Conservation (phyloP, 2,113 vertebrate genomes). For the Dasyprocta punctata region DNA sequence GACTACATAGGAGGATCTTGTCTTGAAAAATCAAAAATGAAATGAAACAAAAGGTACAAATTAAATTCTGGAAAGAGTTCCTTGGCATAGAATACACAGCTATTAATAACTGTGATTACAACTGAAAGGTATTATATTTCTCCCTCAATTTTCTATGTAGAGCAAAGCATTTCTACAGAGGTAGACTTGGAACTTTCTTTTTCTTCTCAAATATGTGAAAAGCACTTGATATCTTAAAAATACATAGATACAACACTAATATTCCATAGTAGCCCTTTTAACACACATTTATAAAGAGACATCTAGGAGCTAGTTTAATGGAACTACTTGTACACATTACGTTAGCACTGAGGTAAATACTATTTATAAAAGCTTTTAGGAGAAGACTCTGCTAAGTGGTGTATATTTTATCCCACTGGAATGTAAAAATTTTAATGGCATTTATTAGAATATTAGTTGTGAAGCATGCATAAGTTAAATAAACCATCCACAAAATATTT, state of each 20-base stretch:
- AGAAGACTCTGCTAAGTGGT: background rate
- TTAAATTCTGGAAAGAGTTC: background rate
- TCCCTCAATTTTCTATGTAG: background rate
- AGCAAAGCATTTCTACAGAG: conserved; percentile 32
- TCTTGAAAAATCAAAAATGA: background rate
- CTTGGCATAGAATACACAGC: background rate
- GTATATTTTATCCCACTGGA: background rate
- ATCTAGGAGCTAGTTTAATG: background rate
- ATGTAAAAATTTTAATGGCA: conserved; percentile 20
- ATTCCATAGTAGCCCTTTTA: conserved; percentile 35
- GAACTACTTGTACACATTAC: background rate
- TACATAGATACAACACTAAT: background rate
- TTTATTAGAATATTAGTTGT: conserved; percentile 31
- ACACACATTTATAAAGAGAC: background rate
- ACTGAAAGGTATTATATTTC: background rate
- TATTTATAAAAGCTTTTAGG: conserved; percentile 59
- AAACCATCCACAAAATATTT: background rate
- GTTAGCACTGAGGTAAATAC: conserved; percentile 35
- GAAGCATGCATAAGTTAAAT: conserved; percentile 41
- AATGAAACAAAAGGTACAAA: background rate
- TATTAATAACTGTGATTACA: background rate
- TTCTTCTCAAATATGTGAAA: background rate
- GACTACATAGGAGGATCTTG: background rate
- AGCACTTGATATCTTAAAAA: background rate
- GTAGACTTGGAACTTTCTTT: background rate